Evolutionary conservation across 2,888 invertebrate species (phyloP).

Genomic region (Lumbricus terrestris): DNA sequence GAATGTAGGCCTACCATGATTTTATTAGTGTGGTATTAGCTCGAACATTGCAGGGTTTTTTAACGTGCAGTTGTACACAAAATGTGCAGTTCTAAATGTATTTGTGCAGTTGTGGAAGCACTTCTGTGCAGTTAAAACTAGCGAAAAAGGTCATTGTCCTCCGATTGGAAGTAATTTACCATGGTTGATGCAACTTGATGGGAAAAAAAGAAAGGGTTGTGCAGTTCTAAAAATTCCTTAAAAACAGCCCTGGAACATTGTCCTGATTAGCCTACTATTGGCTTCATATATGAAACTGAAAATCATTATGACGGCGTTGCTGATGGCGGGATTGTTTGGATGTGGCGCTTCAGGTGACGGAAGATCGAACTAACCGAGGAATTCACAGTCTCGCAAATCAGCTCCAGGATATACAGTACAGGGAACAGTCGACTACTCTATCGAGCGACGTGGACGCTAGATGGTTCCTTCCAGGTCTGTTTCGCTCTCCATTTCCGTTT

Average conservation of each 20-base stretch:
- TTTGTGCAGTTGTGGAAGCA: too few relatives aligned
- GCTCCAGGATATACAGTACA: slow-evolving; percentile 33
- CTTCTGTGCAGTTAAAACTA: too few relatives aligned
- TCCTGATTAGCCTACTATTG: not conserved
- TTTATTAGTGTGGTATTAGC: not conserved
- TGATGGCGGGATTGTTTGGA: not conserved
- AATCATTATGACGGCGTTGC: not conserved
- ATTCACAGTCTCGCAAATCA: slow-evolving; percentile 22
- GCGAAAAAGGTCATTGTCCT: too few relatives aligned
- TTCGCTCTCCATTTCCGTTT: not conserved
- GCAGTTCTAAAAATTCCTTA: too few relatives aligned
- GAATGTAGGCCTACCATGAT: too few relatives aligned
- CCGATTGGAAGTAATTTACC: too few relatives aligned
- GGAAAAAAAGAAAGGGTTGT: too few relatives aligned
- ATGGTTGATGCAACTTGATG: too few relatives aligned
- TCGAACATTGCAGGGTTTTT: too few relatives aligned
- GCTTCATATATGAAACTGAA: not conserved
- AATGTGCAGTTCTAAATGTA: too few relatives aligned
- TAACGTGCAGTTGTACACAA: too few relatives aligned
- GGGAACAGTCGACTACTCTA: slow-evolving; percentile 22
- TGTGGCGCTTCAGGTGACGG: slow-evolving; percentile 17
- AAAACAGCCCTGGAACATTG: not conserved
- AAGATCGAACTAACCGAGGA: slow-evolving; percentile 30
- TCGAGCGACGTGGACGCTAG: slow-evolving; percentile 23
- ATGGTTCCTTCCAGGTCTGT: slow-evolving; percentile 29